Evolutionary conservation across 2,113 vertebrate genomes (phyloP).

Genomic region (Semicossyphus pulcher): DNA sequence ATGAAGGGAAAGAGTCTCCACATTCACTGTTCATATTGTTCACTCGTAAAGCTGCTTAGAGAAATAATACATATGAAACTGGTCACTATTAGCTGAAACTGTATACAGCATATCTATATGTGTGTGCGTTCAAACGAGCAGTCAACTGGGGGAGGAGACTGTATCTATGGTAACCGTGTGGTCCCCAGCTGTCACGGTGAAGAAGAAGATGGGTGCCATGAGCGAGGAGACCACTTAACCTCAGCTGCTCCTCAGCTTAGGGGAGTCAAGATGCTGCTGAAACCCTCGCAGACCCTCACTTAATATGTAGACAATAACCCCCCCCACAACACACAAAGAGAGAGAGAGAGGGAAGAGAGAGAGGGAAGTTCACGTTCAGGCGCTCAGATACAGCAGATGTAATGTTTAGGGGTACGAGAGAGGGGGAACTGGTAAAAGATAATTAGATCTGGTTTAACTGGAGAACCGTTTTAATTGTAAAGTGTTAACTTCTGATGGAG

Average conservation of each 20-base stretch:
- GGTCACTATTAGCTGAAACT: conserved; percentile 16
- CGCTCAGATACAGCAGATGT: conserved; percentile 69
- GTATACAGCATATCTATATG: neutral
- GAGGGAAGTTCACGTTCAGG: conserved; percentile 58
- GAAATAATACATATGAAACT: neutral
- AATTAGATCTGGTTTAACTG: conserved; percentile 69
- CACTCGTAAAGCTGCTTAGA: conserved; percentile 12
- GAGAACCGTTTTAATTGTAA: conserved; percentile 64
- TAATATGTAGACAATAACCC: conserved; percentile 84
- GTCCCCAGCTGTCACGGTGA: conserved; percentile 78
- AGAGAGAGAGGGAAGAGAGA: conserved; percentile 27
- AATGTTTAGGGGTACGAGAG: conserved; percentile 58
- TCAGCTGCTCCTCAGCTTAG: conserved; percentile 85
- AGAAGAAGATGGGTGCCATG: conserved; percentile 84
- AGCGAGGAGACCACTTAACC: conserved; percentile 86
- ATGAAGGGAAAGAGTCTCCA: conserved; percentile 69
- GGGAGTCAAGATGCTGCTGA: conserved; percentile 84
- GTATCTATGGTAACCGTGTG: conserved; percentile 81
- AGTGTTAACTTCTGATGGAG: conserved; percentile 64
- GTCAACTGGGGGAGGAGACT: conserved; percentile 58
- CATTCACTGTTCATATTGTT: conserved; percentile 36
- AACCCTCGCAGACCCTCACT: conserved; percentile 80
- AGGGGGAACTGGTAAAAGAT: conserved; percentile 57
- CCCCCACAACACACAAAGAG: neutral
- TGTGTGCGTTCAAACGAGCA: conserved; percentile 72